Percentiles rank a stretch among this genome's conserved stretches.
These are phyloP conservation scores for Drosophila oshimai DNA, from an alignment of 1,140 invertebrate genomes.

Conservation along the genomic window DNA sequence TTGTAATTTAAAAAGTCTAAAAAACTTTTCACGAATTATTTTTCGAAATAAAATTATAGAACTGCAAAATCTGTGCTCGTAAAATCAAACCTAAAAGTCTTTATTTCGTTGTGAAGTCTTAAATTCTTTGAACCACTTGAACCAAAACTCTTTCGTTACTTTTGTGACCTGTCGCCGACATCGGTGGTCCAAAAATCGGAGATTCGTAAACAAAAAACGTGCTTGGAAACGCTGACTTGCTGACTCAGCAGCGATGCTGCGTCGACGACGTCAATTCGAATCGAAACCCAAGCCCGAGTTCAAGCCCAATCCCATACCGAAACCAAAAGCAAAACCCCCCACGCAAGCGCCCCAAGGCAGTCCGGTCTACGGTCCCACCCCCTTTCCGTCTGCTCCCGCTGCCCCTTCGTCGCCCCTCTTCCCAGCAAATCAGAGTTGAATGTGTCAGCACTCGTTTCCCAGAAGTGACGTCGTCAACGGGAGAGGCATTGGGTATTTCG, in stretches of 20 bases:
- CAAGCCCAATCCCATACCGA: slow-evolving; percentile 19
- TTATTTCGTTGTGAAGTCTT: background rate
- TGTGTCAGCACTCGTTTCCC: slow-evolving; percentile 68
- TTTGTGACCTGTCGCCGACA: slow-evolving; percentile 50
- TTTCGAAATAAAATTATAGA: too few relatives aligned
- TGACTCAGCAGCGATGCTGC: slow-evolving; percentile 73
- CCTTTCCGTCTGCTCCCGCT: background rate
- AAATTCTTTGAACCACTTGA: background rate
- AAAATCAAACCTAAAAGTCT: too few relatives aligned
- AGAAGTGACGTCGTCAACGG: slow-evolving; percentile 39
- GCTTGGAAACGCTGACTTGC: slow-evolving; percentile 39
- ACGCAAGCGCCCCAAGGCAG: slow-evolving; percentile 54
- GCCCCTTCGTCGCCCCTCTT: background rate
- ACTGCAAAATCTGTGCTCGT: too few relatives aligned
- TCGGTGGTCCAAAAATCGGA: slow-evolving; percentile 26
- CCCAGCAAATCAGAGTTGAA: slow-evolving; percentile 12
- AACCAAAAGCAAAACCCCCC: slow-evolving; percentile 37
- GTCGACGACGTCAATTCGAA: slow-evolving; percentile 5
- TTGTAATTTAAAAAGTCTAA: too few relatives aligned
- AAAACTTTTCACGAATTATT: too few relatives aligned
- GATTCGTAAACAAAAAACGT: slow-evolving; percentile 55
- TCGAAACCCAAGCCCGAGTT: slow-evolving; percentile 27
- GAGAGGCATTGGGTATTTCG: slow-evolving; percentile 48
- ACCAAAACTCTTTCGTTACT: background rate
- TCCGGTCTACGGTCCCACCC: slow-evolving; percentile 4